Percentiles rank a stretch among this genome's conserved stretches.
Evolutionary conservation across 2,797 vertebrate genomes (phyloP).

Genomic region (Cossypha dichroa): DNA sequence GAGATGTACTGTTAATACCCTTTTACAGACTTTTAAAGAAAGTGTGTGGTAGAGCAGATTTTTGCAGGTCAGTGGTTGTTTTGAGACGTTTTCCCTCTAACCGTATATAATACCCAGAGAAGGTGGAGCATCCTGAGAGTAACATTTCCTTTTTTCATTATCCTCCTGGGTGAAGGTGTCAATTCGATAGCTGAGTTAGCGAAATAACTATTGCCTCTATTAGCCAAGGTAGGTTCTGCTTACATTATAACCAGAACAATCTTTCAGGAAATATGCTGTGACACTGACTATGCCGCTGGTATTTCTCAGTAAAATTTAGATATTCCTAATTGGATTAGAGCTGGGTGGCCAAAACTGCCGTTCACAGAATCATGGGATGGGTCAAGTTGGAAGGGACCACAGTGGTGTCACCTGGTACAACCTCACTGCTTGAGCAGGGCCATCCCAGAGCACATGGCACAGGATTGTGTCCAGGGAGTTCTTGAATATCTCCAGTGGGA

Average conservation of each 20-base stretch:
- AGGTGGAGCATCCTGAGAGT: not conserved
- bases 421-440: accelerated
- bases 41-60: not conserved
- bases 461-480: accelerated
- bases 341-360: not conserved
- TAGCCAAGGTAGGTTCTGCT: not conserved
- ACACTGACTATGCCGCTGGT: not conserved
- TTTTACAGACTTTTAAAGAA: not conserved
- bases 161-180: not conserved
- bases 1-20: not conserved
- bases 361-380: not conserved
- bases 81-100: not conserved
- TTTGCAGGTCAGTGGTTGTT: not conserved
- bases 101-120: not conserved
- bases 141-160: not conserved
- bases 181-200: not conserved
- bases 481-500: not conserved
- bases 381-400: not conserved
- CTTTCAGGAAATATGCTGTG: not conserved
- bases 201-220: not conserved
- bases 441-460: not conserved
- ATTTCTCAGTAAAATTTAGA: not conserved
- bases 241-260: not conserved
- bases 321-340: not conserved
- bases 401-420: not conserved